Evolutionary conservation across 2,113 vertebrate genomes (phyloP), one percentile per base, ranked within the genome.

Genomic region (Rhadina sibilatrix): DNA sequence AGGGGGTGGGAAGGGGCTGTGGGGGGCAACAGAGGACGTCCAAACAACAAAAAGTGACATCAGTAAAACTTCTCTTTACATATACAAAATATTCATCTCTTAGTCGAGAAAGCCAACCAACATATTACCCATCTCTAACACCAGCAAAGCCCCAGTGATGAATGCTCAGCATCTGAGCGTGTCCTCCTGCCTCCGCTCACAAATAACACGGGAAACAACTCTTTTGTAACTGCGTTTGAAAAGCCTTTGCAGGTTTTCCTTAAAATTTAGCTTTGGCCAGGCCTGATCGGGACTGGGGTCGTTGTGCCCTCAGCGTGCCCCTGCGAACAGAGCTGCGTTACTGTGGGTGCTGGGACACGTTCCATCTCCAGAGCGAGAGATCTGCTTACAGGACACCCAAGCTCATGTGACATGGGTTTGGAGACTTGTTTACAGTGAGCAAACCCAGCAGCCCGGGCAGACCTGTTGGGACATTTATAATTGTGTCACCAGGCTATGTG

Each of bases 321-420:
- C 46, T 38, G 54, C 4, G 10, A 59, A 35, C 15, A 23, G 70
- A 65, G 19, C 31, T 18, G 47, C 9, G 6, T 25, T 46, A 1
- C 9, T 5, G 22, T 6, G 35, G 47, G 16, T 52, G 21, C 24
- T 7, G 72, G 49, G 53, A 53, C 37, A 49, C 0, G 2, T 35
- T 71, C 3, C 17, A 11, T 56, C 21, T 77, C 60, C 47, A 35
- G 7, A 4, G 33, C 19, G 42, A 87, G 35, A 21, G 65, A 84
- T 59, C 40, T 33, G 40, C 66, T 77, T 38, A n/a, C 40, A 35
- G 23, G 65, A 47, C n/a, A 61, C 1, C 61, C n/a, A 22, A 33
- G 47, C 31, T 53, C 47, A 28, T 0, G 0, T 60, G 57, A 79
- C 0, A 0, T 31, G 49, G 28, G 10, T 65, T 24, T 83, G 70